A percentile compares a stretch with the other conserved stretches of the same genome.
These are phyloP conservation scores for Dreissena polymorpha DNA, from an alignment of 1,140 invertebrate species.

Conservation along the genomic window DNA sequence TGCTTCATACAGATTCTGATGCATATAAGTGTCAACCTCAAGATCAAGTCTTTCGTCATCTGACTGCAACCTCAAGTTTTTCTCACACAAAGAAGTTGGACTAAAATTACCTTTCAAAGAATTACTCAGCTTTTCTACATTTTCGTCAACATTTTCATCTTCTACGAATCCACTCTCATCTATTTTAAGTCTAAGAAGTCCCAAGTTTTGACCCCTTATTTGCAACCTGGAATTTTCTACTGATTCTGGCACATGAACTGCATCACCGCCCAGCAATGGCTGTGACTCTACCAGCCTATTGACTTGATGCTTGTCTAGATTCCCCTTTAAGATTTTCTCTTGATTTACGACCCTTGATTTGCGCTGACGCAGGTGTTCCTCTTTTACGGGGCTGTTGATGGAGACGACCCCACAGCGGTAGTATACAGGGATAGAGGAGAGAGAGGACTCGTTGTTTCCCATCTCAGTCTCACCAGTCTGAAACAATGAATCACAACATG, in stretches of 20 bases:
- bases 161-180: constrained; percentile 47
- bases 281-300: constrained; percentile 14
- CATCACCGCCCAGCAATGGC: neutral
- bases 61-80: constrained; percentile 13
- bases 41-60: neutral
- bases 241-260: neutral
- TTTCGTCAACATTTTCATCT: constrained; percentile 16
- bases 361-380: constrained; percentile 12
- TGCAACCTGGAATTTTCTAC: constrained; percentile 14
- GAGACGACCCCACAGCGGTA: constrained; percentile 38
- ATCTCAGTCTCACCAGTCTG: constrained; percentile 34
- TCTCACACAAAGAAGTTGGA: constrained; percentile 44
- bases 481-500: neutral
- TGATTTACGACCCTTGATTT: constrained; percentile 13
- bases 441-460: constrained; percentile 47
- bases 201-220: constrained; percentile 9
- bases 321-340: constrained; percentile 25
- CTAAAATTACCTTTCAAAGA: constrained; percentile 48
- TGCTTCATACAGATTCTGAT: neutral
- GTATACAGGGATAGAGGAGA: constrained; percentile 37
- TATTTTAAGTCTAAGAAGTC: constrained; percentile 35
- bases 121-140: constrained; percentile 34
- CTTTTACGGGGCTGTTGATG: constrained; percentile 14
- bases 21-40: neutral
- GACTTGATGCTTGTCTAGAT: neutral